These are phyloP conservation scores for Caenorhabditis remanei DNA, from an alignment of 1,140 invertebrate species.

Conservation along the genomic window DNA sequence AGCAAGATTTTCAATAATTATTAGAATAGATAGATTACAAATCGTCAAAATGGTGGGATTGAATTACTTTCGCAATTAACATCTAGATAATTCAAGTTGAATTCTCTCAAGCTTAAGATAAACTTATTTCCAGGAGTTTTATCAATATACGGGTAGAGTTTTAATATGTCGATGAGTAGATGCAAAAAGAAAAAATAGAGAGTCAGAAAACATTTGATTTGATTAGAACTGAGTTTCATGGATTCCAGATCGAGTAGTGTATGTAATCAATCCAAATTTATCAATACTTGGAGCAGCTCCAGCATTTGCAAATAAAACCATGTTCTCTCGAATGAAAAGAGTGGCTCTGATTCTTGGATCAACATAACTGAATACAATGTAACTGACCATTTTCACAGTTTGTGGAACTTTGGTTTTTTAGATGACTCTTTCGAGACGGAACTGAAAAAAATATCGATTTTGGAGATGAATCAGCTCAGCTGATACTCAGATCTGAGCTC, in stretches of 20 bases:
- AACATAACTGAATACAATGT: background rate
- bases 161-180: background rate
- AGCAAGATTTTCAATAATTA: too few species aligned
- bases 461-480: background rate
- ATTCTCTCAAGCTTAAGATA: too few species aligned
- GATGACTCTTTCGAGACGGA: background rate
- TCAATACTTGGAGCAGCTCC: background rate
- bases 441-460: background rate
- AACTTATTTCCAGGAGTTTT: too few species aligned
- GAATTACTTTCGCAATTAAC: too few species aligned
- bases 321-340: background rate
- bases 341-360: background rate
- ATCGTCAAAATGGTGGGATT: too few species aligned
- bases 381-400: background rate
- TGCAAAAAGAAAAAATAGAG: background rate
- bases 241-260: background rate
- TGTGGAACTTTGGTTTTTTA: background rate
- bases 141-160: too few species aligned
- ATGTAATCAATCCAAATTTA: background rate
- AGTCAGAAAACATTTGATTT: background rate
- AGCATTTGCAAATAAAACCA: slow-evolving; percentile 1
- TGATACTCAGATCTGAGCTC: background rate
- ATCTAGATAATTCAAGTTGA: too few species aligned
- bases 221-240: slow-evolving; percentile 8
- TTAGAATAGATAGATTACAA: too few species aligned